phyloP scores from a whole-genome alignment of 2,113 vertebrate species.

The Antechinus stuartii region DNA sequence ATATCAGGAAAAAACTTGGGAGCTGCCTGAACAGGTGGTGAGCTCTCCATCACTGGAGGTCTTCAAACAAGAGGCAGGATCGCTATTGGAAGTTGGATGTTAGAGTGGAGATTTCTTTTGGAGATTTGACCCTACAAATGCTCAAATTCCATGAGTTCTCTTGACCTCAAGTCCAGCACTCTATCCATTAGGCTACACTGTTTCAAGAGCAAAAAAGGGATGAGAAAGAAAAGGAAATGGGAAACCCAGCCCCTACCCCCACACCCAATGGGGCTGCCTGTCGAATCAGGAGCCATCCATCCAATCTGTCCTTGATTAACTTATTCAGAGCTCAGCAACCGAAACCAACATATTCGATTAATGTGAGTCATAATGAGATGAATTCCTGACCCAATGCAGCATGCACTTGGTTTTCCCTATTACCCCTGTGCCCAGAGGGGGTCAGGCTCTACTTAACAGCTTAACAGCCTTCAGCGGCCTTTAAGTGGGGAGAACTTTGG shows the following conservation, averaged over 20 bases:
- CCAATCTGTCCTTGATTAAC: conserved; percentile 47
- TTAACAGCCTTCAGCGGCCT: neutral
- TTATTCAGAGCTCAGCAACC: conserved; percentile 35
- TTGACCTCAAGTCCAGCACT: neutral
- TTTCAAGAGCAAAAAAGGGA: neutral
- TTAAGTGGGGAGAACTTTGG: neutral
- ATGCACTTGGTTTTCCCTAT: neutral
- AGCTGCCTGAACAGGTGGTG: neutral
- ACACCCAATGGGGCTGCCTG: conserved; percentile 22
- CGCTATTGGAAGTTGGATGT: neutral
- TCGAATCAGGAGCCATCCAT: conserved; percentile 21
- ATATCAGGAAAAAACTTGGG: neutral
- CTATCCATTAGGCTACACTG: neutral
- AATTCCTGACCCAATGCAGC: neutral
- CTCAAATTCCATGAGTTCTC: neutral
- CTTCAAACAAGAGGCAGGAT: neutral
- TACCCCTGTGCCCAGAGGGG: neutral
- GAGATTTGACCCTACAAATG: neutral
- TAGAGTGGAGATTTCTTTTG: neutral
- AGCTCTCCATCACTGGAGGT: neutral
- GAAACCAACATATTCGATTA: conserved; percentile 57
- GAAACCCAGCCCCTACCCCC: neutral
- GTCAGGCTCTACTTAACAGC: neutral
- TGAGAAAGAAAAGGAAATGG: conserved; percentile 9
- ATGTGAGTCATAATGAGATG: neutral